phyloP scores from a whole-genome alignment of 2,797 vertebrate genomes.

The Pelobates cultripes region DNA sequence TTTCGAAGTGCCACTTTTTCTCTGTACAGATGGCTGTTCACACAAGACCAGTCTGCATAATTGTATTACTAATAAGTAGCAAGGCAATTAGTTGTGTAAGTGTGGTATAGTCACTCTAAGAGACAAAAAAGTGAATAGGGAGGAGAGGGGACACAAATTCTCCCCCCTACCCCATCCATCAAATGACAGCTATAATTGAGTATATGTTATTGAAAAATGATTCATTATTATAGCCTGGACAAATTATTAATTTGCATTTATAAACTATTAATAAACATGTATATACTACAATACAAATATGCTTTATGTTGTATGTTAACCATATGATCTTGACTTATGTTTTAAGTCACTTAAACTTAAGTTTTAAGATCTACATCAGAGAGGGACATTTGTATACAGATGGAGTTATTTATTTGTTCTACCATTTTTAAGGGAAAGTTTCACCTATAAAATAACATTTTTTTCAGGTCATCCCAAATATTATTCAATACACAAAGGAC shows the following conservation, averaged over 20 bases:
- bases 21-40: constrained; percentile 93
- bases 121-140: constrained; percentile 85
- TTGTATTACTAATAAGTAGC: constrained; percentile 99
- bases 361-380: too few species aligned
- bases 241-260: constrained; percentile 62
- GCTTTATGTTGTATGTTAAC: too few species aligned
- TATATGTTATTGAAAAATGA: constrained; percentile 85
- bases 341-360: too few species aligned
- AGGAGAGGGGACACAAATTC: constrained; percentile 75
- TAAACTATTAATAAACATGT: too few species aligned
- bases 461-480: too few species aligned
- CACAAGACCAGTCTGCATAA: constrained; percentile 93
- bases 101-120: constrained; percentile 96
- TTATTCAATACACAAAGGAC: too few species aligned
- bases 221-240: constrained; percentile 68
- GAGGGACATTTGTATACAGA: too few species aligned
- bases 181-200: constrained; percentile 95
- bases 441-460: too few species aligned
- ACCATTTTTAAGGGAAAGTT: too few species aligned
- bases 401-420: too few species aligned
- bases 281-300: too few species aligned
- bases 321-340: too few species aligned
- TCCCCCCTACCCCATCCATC: constrained; percentile 79
- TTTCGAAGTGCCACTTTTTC: constrained; percentile 81
- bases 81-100: constrained; percentile 99